Conservation (phyloP, 2,888 invertebrate genomes). For the Listrodromus nycthemerus region DNA sequence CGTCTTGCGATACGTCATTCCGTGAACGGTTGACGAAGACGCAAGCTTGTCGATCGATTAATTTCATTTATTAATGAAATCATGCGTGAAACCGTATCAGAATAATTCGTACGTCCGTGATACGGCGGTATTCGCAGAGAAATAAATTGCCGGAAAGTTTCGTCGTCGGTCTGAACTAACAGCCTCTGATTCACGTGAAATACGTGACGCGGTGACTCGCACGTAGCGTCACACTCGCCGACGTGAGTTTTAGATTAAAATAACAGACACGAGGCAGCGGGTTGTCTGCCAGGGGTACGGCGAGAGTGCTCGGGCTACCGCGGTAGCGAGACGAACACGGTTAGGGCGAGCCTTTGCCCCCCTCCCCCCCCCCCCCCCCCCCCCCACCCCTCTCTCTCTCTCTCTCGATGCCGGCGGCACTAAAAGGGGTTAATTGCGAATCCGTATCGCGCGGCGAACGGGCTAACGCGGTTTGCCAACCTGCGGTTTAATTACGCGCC, state of each 20-base stretch:
- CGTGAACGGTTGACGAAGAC: not conserved
- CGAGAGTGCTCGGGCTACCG: conserved; percentile 27
- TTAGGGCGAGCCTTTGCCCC: conserved; percentile 60
- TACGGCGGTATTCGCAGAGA: not conserved
- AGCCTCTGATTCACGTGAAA: conserved; percentile 27
- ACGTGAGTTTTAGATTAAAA: conserved; percentile 50
- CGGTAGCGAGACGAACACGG: conserved; percentile 53
- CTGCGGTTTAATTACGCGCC: conserved; percentile 71
- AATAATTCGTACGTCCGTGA: not conserved
- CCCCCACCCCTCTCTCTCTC: too few relatives aligned
- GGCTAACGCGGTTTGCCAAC: conserved; percentile 70
- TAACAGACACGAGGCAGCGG: conserved; percentile 36
- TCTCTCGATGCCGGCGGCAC: conserved; percentile 54
- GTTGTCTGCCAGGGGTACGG: conserved; percentile 32
- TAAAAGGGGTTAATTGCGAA: conserved; percentile 72
- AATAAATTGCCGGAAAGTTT: conserved; percentile 12
- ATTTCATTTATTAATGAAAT: not conserved
- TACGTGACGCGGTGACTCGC: conserved; percentile 36
- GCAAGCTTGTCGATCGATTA: not conserved
- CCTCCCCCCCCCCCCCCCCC: too few relatives aligned
- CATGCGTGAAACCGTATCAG: not conserved
- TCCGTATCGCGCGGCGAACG: conserved; percentile 69
- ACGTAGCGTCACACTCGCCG: conserved; percentile 39
- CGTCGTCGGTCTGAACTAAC: conserved; percentile 3
- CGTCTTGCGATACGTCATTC: not conserved